Evolutionary conservation across 2,113 vertebrate species (phyloP), one percentile per base, ranked within the genome.

Genomic region (Chroicocephalus ridibundus): DNA sequence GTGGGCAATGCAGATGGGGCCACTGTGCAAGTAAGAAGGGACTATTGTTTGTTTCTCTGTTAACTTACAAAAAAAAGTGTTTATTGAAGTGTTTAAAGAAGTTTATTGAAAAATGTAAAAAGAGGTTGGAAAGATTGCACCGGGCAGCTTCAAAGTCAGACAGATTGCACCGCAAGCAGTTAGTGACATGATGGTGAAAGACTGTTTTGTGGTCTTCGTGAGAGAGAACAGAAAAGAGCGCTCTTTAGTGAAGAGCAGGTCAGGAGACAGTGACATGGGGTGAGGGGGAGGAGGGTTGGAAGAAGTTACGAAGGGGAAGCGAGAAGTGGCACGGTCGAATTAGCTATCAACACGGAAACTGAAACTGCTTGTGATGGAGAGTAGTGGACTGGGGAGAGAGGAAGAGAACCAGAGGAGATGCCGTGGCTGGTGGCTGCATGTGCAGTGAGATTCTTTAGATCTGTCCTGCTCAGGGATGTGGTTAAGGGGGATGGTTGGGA

Each of bases 331-430:
- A 76, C 5, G 51, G 93, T 78, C 22, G 19, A 87, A 68, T 91
- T 96, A 87, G 87, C 93, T 92, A 76, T 95, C 90, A 88, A 27
- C 82, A 89, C 15, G 29, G 96, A 97, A 97, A 97, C 93, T 93
- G 94, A 94, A 97, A 96, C 62, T 57, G 71, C 60, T 74, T 51
- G 68, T 65, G 82, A 68, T 87, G 64, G 52, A 57, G 72, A 78
- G 65, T 51, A 60, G 79, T 34, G 95, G 87, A 69, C 72, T 85
- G 82, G 66, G 61, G 87, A 82, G 82, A 82, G 71, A 77, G 93
- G 87, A 86, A 78, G 88, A 86, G 82, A 78, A 62, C 34, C 71
- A 13, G 38, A 24, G 78, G 66, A 51, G 91, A 32, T 42, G 65
- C 75, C 29, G 62, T 38, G 78, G 58, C 78, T 83, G 70, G 24